Base-by-base conservation (phyloP, 23 tunicate species). In the Botrylloides violaceus region DNA sequence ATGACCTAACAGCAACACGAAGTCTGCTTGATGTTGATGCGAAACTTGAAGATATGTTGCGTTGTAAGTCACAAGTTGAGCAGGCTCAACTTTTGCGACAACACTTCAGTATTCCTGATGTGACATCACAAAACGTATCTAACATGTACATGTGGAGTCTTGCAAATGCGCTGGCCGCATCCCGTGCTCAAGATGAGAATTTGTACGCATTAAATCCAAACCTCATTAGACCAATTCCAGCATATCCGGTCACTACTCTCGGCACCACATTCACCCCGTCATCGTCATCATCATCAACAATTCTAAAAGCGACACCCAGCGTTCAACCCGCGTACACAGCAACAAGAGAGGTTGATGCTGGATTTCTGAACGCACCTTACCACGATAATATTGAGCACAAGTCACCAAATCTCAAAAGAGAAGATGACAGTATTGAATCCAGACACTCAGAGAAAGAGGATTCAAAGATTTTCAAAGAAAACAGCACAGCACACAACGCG, bases 51-150 rank as follows among this genome's bases (percentile, higher is more conserved):
- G 70, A 63, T 4, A 31, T 31, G 36, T 34, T 63, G 32, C 70
- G 70, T 33, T 63, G 70, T 31, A 63, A 26, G 35, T 27, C 70
- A 3, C 70, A 63, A 63, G 70, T 27, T 27, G 35, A 63, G 33
- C 70, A 63, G 33, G 70, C 70, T 63, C 70, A 63, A 63, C 35
- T 63, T 4, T 28, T 63, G 9, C 70, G 33, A 29, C 32, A 63
- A 9, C 70, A 63, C 35, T 9, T 63, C 34, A 3, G 35, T 22
- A 6, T 28, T 33, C 70, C 4, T 4, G 70, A 63, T 25, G 18
- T 63, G 35, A 27, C 20, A 29, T 23, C 34, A 31, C 32, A 28
- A 7, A 63, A 63, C 33, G 53, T 15, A 15, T 43, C 53, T 9
- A 43, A 15, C 53, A 31, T 28, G 4, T 33, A 63, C 32, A 15